A percentile compares a stretch with the other conserved stretches of the same genome.
Evolutionary conservation across 2,888 invertebrate genomes (phyloP).

Genomic region (Folsomia manolachei): DNA sequence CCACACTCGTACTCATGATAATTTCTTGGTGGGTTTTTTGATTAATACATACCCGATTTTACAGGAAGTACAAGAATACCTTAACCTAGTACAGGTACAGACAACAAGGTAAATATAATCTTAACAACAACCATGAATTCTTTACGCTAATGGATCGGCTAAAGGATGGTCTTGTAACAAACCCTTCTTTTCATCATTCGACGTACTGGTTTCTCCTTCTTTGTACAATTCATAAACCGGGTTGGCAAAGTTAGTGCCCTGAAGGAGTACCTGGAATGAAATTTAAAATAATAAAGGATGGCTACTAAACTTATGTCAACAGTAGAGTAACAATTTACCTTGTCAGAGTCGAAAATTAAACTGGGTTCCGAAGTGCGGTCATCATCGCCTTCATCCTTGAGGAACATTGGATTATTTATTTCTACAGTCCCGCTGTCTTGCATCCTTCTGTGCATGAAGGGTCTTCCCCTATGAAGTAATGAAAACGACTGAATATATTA

Average conservation of each 20-base stretch:
- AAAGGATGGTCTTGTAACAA: constrained; percentile 52
- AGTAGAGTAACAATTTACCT: constrained; percentile 55
- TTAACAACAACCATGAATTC: not conserved
- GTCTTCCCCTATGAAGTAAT: no score
- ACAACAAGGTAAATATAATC: not conserved
- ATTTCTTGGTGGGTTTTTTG: not conserved
- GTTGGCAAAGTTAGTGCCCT: constrained; percentile 76
- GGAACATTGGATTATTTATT: constrained; percentile 82
- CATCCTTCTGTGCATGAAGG: constrained; percentile 75
- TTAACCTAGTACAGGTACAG: not conserved
- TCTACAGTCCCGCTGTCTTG: constrained; percentile 73
- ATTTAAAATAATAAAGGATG: not conserved
- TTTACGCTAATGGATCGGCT: constrained; percentile 49
- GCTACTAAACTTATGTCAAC: not conserved
- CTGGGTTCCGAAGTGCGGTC: constrained; percentile 56
- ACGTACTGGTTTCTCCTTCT: constrained; percentile 50
- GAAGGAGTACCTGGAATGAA: constrained; percentile 50
- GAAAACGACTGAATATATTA: not conserved
- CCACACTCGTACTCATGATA: not conserved
- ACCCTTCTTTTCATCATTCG: constrained; percentile 55
- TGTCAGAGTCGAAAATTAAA: constrained; percentile 62
- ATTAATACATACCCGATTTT: not conserved
- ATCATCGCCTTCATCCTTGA: constrained; percentile 63
- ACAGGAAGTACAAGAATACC: not conserved
- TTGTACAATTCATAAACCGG: constrained; percentile 81